A percentile compares a stretch with the other conserved stretches of the same genome.
phyloP scores from a whole-genome alignment of 1,140 invertebrate genomes.

The Medauroidea extradentata region DNA sequence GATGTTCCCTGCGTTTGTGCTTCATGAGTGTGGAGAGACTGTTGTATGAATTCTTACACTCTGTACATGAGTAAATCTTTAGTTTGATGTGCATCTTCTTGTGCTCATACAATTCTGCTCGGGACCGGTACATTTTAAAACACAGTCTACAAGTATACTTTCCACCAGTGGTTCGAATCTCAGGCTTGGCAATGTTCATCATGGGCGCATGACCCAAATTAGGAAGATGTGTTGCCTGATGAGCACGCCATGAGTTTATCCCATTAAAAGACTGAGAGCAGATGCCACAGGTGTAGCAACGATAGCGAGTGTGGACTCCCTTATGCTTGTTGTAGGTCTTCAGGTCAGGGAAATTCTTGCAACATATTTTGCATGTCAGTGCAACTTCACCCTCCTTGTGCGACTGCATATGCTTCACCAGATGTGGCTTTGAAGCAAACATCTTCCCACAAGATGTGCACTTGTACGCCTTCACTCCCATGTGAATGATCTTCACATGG shows the following conservation, averaged over 20 bases:
- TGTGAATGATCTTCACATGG: background rate
- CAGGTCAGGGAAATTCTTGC: background rate
- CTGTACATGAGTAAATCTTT: constrained; percentile 57
- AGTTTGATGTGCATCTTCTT: constrained; percentile 60
- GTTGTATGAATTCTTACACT: constrained; percentile 56
- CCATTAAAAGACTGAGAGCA: constrained; percentile 10
- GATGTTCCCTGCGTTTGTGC: constrained; percentile 42
- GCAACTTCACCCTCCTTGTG: background rate
- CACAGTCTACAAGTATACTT: constrained; percentile 58
- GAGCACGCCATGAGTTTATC: constrained; percentile 3
- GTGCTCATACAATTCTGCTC: constrained; percentile 55
- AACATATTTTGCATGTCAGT: constrained; percentile 1
- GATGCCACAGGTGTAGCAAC: constrained; percentile 1
- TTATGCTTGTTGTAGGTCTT: constrained; percentile 8
- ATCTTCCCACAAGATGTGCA: background rate
- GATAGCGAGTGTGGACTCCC: constrained; percentile 6
- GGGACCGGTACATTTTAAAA: constrained; percentile 54
- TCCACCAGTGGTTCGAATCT: constrained; percentile 13
- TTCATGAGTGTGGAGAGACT: constrained; percentile 51
- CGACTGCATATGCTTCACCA: constrained; percentile 1
- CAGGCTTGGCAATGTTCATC: no score
- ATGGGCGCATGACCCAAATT: background rate
- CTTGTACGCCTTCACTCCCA: constrained; percentile 3
- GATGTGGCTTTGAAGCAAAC: background rate
- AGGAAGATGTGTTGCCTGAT: background rate